phyloP scores from a whole-genome alignment of 2,797 vertebrate species.

The Mus minutoides region DNA sequence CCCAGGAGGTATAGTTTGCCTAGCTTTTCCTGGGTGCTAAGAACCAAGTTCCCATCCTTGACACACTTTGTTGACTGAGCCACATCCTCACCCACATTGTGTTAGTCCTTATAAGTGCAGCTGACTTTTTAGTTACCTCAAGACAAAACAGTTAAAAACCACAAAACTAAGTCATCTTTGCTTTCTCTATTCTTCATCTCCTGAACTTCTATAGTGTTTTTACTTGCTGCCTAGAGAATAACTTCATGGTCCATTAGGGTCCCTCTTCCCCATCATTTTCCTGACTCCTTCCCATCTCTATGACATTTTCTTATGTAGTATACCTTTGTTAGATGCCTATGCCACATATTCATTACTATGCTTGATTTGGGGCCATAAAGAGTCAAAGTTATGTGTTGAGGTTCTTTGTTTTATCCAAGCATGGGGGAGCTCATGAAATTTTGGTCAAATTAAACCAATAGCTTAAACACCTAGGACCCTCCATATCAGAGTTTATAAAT shows the following conservation, averaged over 20 bases:
- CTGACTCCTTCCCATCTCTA: neutral
- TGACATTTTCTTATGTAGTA: neutral
- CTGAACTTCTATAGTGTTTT: neutral
- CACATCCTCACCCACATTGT: neutral
- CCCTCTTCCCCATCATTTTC: neutral
- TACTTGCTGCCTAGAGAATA: neutral
- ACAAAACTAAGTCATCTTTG: neutral
- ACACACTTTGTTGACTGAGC: neutral
- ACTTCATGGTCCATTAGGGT: neutral
- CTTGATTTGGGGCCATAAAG: neutral
- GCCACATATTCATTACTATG: neutral
- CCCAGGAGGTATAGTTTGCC: neutral
- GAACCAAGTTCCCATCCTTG: neutral
- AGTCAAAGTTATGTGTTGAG: no score
- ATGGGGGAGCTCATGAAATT: neutral
- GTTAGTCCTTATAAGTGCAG: neutral
- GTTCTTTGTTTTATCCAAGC: neutral
- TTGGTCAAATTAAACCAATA: constrained; percentile 1
- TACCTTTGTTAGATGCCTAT: neutral
- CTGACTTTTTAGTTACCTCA: neutral
- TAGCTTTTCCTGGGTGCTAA: neutral
- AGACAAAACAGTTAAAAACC: neutral
- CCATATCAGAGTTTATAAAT: neutral
- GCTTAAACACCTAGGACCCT: neutral
- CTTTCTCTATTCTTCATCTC: neutral